Base-by-base conservation (phyloP, 2,888 invertebrate species). In the Drosophila testacea region DNA sequence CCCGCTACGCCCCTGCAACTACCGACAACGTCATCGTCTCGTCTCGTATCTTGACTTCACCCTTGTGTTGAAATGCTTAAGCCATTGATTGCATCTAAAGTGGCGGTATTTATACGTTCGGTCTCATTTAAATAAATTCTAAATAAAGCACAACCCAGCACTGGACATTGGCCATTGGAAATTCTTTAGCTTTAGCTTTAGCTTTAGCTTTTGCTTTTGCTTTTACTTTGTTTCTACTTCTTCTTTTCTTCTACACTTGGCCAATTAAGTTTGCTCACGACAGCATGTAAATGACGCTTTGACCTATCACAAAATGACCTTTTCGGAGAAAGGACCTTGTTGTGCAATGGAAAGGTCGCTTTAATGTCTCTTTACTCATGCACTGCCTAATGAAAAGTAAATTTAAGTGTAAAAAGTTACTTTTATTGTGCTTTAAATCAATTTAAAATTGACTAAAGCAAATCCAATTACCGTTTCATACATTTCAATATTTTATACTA, bases 1-100 rank as follows among this genome's bases (percentile, higher is more conserved):
- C 28, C 0, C 28, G 1, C 30, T 11, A 7, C 27, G 22, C 11
- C 5, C 9, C 11, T 44, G 36, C n/a, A 32, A 32, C 47, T 46
- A n/a, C 46, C 22, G 30, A 11, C 36, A 10, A 6, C 50, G 42
- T 46, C 16, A 22, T 32, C 6, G 47, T 44, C 38, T 36, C 41
- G 69, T 68, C 55, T 68, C 55, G 48, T 85, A 83, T 80, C 84
- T 84, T 81, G 69, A 56, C 83, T 89, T 79, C 50, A 55, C 65
- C 55, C 67, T 69, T 80, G 89, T 86, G 83, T 70, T 83, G 90
- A 83, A 83, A 83, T 89, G 90, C 83, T 88, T 88, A 83, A 88
- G 90, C 86, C 83, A 89, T 83, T 83, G 83, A 83, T 83, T 83
- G 83, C 90, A 83, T 83, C 83, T 83, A 89, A 83, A 83, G 83